Conservation (phyloP, 92 coral and sea anemone genomes). For the Porites lobata region DNA sequence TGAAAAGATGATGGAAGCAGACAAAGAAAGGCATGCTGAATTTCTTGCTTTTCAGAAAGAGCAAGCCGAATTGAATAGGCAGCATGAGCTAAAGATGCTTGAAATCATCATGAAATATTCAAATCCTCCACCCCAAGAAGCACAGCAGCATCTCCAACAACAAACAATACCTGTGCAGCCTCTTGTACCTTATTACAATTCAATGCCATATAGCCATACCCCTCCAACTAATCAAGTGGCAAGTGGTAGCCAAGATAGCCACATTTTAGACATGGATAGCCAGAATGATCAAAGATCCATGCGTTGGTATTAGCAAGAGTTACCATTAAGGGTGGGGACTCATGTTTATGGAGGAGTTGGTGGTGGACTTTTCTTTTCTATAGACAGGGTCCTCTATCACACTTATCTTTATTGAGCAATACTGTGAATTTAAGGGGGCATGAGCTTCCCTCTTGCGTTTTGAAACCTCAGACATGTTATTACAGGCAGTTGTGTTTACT, state of each 20-base stretch:
- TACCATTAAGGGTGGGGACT: not conserved
- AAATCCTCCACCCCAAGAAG: conserved; percentile 41
- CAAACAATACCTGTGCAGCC: conserved; percentile 34
- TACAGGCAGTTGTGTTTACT: conserved; percentile 40
- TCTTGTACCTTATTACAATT: conserved; percentile 28
- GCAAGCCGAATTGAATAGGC: conserved; percentile 64
- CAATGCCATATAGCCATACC: conserved; percentile 33
- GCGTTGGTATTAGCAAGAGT: conserved; percentile 32
- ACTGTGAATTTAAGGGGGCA: no score
- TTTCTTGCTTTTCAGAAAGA: conserved; percentile 58
- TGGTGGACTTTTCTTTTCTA: conserved; percentile 15
- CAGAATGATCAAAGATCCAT: conserved; percentile 42
- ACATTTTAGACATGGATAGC: conserved; percentile 51
- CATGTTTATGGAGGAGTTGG: conserved; percentile 17
- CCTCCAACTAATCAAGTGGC: conserved; percentile 24
- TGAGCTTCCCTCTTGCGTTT: no score
- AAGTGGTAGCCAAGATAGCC: conserved; percentile 30
- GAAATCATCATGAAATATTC: conserved; percentile 55
- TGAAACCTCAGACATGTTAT: conserved; percentile 32
- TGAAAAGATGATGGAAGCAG: conserved; percentile 55
- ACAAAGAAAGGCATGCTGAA: conserved; percentile 58
- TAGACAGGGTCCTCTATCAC: not conserved
- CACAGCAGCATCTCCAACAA: conserved; percentile 26
- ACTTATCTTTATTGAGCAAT: no score
- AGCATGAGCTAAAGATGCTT: conserved; percentile 58